Conservation (phyloP, 2,113 vertebrate genomes). For the Platichthys flesus region DNA sequence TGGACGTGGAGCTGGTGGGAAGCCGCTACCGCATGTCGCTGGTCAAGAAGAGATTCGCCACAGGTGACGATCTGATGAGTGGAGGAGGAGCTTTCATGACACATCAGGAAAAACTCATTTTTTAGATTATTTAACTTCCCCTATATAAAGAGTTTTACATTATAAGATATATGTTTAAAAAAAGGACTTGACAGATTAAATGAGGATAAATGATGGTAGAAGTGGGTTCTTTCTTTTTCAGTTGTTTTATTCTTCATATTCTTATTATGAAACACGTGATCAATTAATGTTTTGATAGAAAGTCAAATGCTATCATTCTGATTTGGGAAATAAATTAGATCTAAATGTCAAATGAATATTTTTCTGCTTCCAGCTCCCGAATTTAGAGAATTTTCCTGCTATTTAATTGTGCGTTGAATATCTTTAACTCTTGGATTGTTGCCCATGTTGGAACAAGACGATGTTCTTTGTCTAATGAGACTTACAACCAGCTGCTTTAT, state of each 20-base stretch:
- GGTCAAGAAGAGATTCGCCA: conserved; percentile 95
- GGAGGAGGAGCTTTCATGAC: too few relatives aligned
- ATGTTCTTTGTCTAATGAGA: too few relatives aligned
- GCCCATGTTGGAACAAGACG: too few relatives aligned
- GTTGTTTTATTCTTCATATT: background rate
- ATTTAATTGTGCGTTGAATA: background rate
- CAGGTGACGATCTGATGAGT: conserved; percentile 80
- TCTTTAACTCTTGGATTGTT: background rate
- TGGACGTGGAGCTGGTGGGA: conserved; percentile 91
- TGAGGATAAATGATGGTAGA: too few relatives aligned
- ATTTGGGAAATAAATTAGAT: background rate
- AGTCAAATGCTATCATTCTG: too few relatives aligned
- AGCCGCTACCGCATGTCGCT: conserved; percentile 93
- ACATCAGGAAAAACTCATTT: too few relatives aligned
- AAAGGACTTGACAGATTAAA: background rate
- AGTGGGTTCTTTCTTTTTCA: background rate
- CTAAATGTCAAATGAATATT: background rate
- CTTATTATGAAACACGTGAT: too few relatives aligned
- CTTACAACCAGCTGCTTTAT: too few relatives aligned
- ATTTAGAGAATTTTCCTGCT: background rate
- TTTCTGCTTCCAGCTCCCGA: background rate
- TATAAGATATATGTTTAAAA: background rate
- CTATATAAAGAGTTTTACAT: background rate
- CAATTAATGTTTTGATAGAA: too few relatives aligned
- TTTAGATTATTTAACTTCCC: too few relatives aligned